Evolutionary conservation across 2,888 invertebrate genomes (phyloP).

Genomic region (Drosophila imparisetae): DNA sequence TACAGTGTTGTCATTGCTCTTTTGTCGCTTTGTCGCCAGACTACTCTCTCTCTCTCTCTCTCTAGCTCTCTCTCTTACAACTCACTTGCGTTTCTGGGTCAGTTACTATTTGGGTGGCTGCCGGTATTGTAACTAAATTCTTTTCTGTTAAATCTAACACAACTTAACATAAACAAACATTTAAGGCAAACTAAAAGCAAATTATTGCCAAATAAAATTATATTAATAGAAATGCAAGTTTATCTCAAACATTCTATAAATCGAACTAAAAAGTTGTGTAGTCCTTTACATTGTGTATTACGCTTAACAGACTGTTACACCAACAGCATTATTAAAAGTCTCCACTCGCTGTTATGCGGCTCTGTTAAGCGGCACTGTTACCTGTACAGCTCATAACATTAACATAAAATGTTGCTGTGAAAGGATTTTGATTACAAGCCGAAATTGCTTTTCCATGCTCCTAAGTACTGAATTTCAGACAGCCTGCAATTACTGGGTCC

Average conservation of each 20-base stretch:
- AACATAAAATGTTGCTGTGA: slow-evolving; percentile 20
- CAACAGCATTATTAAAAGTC: slow-evolving; percentile 47
- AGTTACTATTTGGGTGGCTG: slow-evolving; percentile 24
- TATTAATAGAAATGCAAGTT: neutral
- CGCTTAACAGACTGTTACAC: neutral
- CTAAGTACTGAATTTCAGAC: slow-evolving; percentile 26
- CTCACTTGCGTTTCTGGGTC: slow-evolving; percentile 51
- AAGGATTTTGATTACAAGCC: slow-evolving; percentile 23
- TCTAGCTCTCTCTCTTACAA: slow-evolving; percentile 34
- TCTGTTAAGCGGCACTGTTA: slow-evolving; percentile 1
- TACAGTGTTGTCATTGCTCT: slow-evolving; percentile 41
- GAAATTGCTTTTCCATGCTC: slow-evolving; percentile 16
- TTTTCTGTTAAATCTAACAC: neutral
- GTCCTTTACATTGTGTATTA: neutral
- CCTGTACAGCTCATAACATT: neutral
- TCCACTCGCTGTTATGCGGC: slow-evolving; percentile 42
- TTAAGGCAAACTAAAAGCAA: neutral
- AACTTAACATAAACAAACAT: neutral
- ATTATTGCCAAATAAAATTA: neutral
- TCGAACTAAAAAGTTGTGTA: neutral
- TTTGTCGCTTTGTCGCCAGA: slow-evolving; percentile 71
- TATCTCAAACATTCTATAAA: neutral
- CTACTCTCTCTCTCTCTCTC: neutral
- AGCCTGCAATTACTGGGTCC: slow-evolving; percentile 57
- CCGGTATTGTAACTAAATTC: neutral